A percentile compares a stretch with the other conserved stretches of the same genome.
Evolutionary conservation across 2,113 vertebrate genomes (phyloP).

Genomic region (Ptychochromis oligacanthus): DNA sequence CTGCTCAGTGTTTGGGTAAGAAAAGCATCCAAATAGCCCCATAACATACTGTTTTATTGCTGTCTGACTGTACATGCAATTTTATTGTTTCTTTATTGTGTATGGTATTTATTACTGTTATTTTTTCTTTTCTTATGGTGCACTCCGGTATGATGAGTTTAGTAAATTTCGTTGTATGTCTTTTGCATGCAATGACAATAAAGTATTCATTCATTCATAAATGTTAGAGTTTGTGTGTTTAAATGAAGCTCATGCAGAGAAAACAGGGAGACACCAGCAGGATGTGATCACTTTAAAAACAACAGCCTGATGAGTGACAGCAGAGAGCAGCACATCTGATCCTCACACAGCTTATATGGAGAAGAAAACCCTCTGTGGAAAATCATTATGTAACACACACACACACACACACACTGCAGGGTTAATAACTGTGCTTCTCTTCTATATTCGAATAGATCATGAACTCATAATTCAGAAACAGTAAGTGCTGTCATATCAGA

Average conservation of each 20-base stretch:
- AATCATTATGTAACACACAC: slow-evolving; percentile 54
- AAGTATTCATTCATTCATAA: no score
- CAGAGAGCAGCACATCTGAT: slow-evolving; percentile 11
- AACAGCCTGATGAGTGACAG: slow-evolving; percentile 1
- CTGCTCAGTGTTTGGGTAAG: neutral
- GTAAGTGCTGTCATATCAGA: neutral
- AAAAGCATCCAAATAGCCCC: neutral
- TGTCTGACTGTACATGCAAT: no score
- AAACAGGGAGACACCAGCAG: neutral
- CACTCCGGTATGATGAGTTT: no score
- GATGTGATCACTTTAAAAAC: neutral
- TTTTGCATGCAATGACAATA: no score
- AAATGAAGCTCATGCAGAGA: neutral
- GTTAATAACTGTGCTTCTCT: neutral
- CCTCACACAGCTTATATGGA: slow-evolving; percentile 54
- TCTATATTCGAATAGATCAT: neutral
- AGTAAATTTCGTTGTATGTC: no score
- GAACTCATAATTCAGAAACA: neutral
- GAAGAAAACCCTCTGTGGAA: slow-evolving; percentile 55
- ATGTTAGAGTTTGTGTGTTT: no score
- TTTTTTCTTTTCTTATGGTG: no score
- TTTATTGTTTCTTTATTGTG: no score
- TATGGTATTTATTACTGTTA: no score
- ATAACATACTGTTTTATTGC: no score
- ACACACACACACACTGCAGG: neutral